A percentile compares a stretch with the other conserved stretches of the same genome.
phyloP scores from a whole-genome alignment of 2,888 invertebrate species.

The Tiphia femorata region DNA sequence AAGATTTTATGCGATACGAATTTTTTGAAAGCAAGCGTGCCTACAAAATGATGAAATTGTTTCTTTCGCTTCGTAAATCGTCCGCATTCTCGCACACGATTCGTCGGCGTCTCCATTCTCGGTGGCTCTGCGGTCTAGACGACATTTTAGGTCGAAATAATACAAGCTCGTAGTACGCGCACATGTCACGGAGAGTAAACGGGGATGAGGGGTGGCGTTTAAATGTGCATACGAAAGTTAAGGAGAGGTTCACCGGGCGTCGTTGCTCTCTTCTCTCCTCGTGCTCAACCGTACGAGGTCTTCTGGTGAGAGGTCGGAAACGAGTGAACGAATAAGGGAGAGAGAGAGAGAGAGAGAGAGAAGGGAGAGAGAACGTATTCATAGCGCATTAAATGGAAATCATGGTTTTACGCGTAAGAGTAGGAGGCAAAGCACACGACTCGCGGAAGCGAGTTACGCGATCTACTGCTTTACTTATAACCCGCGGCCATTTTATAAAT shows the following conservation, averaged over 20 bases:
- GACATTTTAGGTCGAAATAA: conserved; percentile 17
- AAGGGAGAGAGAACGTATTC: conserved; percentile 43
- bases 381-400: conserved; percentile 57
- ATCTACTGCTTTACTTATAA: conserved; percentile 48
- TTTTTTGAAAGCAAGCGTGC: no score
- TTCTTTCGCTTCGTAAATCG: no score
- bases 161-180: conserved; percentile 2
- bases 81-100: no score
- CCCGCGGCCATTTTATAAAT: conserved; percentile 55
- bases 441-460: conserved; percentile 29
- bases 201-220: neutral
- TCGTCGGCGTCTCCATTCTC: no score
- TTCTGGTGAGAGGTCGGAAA: neutral
- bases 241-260: neutral
- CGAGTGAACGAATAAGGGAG: neutral
- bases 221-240: conserved; percentile 11
- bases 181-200: no score
- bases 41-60: no score
- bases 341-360: no score
- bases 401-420: conserved; percentile 46
- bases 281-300: neutral
- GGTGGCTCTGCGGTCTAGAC: no score
- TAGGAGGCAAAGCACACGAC: conserved; percentile 19
- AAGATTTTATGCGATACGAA: no score
- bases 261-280: neutral